Percentiles rank a stretch among this genome's conserved stretches.
Conservation (phyloP, 2,888 invertebrate species). For the Petrophora chlorosata region DNA sequence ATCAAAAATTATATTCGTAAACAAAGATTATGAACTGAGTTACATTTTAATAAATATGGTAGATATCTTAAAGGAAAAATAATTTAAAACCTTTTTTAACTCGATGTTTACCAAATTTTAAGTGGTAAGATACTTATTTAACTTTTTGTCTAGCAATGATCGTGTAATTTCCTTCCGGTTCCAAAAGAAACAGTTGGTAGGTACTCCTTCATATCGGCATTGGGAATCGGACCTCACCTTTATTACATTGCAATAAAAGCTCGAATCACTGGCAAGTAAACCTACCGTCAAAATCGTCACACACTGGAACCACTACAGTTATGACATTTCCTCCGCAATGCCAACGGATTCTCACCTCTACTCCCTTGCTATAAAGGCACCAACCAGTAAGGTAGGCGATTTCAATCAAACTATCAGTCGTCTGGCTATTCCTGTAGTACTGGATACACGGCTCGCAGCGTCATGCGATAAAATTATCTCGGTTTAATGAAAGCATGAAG, state of each 20-base stretch:
- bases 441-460: constrained; percentile 58
- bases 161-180: no score
- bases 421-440: constrained; percentile 64
- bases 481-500: constrained; percentile 75
- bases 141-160: no score
- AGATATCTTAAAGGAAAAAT: no score
- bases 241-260: not conserved
- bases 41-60: no score
- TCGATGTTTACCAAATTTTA: no score
- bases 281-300: not conserved
- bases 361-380: constrained; percentile 24
- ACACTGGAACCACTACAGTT: not conserved
- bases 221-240: no score
- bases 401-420: constrained; percentile 50
- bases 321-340: constrained; percentile 8
- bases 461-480: constrained; percentile 81
- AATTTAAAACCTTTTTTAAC: no score
- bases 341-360: constrained; percentile 19
- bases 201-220: no score
- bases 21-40: no score
- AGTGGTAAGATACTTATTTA: no score
- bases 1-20: no score
- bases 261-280: not conserved
- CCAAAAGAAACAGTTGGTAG: no score
- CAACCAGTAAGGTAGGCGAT: constrained; percentile 45